Percentiles rank a stretch among this genome's conserved stretches.
Evolutionary conservation across 1,140 invertebrate species (phyloP).

Genomic region (Propsilocerus akamusi): DNA sequence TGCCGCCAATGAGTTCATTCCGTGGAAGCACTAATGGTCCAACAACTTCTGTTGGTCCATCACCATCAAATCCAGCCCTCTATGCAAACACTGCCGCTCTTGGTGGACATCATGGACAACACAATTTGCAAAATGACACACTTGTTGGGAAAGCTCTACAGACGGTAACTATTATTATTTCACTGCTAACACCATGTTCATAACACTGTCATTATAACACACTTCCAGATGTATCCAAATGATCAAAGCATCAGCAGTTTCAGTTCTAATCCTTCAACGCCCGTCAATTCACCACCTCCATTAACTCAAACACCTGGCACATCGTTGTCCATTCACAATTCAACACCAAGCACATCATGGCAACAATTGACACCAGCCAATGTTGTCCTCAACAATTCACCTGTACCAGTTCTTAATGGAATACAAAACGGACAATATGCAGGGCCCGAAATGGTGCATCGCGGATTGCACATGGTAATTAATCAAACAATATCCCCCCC

Average conservation of each 20-base stretch:
- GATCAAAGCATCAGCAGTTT: constrained; percentile 85
- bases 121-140: constrained; percentile 40
- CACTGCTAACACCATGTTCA: not conserved
- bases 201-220: not conserved
- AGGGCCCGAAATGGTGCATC: constrained; percentile 22
- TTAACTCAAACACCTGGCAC: constrained; percentile 34
- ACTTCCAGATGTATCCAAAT: constrained; percentile 56
- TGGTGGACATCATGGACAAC: constrained; percentile 17
- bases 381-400: constrained; percentile 11
- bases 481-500: no score
- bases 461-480: constrained; percentile 30
- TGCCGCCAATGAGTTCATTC: constrained; percentile 90
- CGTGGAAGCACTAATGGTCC: constrained; percentile 37
- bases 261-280: constrained; percentile 77
- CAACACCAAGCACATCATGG: constrained; percentile 26
- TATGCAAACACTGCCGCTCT: constrained; percentile 26
- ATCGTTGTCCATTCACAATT: constrained; percentile 31
- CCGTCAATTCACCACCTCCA: constrained; percentile 70
- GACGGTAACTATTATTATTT: constrained; percentile 37
- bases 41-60: constrained; percentile 24
- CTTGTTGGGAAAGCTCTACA: constrained; percentile 57
- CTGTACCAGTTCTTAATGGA: constrained; percentile 7
- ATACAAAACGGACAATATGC: constrained; percentile 12
- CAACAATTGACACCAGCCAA: constrained; percentile 21
- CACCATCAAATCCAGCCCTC: constrained; percentile 24